phyloP scores from a whole-genome alignment of 2,888 invertebrate genomes.

The Steinernema hermaphroditum region DNA sequence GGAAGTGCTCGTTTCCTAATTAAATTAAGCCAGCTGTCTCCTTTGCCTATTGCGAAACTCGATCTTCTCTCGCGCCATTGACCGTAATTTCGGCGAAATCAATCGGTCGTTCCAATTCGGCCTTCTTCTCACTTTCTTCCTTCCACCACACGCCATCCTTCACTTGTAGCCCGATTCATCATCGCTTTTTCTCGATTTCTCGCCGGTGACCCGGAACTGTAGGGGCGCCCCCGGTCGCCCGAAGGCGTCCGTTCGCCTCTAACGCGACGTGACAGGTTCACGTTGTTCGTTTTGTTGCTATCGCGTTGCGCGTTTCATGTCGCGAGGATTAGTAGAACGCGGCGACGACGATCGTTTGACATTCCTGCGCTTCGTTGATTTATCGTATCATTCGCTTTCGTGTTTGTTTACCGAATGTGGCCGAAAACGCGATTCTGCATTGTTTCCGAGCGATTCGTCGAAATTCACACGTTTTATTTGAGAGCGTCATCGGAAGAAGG shows the following conservation, averaged over 20 bases:
- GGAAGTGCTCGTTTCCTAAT: no score
- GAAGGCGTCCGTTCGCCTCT: conserved; percentile 5
- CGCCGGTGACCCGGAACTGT: conserved; percentile 10
- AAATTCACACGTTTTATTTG: no score
- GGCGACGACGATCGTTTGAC: not conserved
- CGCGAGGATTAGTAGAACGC: not conserved
- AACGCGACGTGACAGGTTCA: conserved; percentile 10
- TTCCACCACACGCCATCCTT: not conserved
- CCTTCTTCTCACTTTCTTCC: conserved; percentile 1
- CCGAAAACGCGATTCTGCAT: not conserved
- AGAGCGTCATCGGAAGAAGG: no score
- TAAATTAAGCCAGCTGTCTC: no score
- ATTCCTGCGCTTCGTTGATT: not conserved
- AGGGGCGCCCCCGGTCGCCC: not conserved
- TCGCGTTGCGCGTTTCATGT: conserved; percentile 15
- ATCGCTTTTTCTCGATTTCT: not conserved
- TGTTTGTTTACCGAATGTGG: conserved; percentile 16
- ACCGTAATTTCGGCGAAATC: no score
- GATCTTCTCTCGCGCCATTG: no score
- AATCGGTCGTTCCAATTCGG: not conserved
- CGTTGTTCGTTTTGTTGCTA: conserved; percentile 13
- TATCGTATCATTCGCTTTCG: conserved; percentile 2
- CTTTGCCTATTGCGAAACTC: no score
- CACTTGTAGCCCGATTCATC: not conserved
- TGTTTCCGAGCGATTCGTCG: not conserved